A percentile compares a stretch with the other conserved stretches of the same genome.
These are phyloP conservation scores for Sphinx pinastri DNA, from an alignment of 2,888 invertebrate genomes.

Conservation along the genomic window DNA sequence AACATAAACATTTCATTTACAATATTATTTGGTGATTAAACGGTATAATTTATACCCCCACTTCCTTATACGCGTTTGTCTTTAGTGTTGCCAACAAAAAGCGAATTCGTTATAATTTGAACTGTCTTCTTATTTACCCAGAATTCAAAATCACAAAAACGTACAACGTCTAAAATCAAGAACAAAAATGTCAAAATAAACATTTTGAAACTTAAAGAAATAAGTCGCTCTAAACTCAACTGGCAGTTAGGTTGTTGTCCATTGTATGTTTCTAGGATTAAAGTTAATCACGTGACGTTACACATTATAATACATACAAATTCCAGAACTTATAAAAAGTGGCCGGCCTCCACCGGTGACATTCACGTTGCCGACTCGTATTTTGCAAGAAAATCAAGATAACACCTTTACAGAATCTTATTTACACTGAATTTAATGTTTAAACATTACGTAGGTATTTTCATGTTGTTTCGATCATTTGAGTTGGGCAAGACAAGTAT, in stretches of 20 bases:
- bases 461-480: background rate
- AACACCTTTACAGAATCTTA: background rate
- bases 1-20: slow-evolving; percentile 13
- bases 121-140: slow-evolving; percentile 1
- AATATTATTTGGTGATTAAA: slow-evolving; percentile 22
- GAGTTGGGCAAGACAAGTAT: background rate
- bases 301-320: background rate
- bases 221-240: background rate
- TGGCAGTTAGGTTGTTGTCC: background rate
- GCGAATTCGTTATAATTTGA: slow-evolving; percentile 1
- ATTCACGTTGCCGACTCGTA: background rate
- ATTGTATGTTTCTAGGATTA: background rate
- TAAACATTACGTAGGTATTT: background rate
- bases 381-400: background rate
- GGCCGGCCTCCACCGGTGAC: slow-evolving; percentile 17
- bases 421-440: background rate
- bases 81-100: slow-evolving; percentile 16
- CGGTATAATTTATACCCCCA: slow-evolving; percentile 18
- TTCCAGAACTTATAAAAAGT: background rate
- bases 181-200: too few relatives aligned
- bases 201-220: background rate
- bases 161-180: background rate
- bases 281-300: background rate
- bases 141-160: background rate
- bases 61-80: slow-evolving; percentile 8